Evolutionary conservation across 1,140 invertebrate genomes (phyloP), one percentile per base, ranked within the genome.

Genomic region (Ceratosolen solmsi): DNA sequence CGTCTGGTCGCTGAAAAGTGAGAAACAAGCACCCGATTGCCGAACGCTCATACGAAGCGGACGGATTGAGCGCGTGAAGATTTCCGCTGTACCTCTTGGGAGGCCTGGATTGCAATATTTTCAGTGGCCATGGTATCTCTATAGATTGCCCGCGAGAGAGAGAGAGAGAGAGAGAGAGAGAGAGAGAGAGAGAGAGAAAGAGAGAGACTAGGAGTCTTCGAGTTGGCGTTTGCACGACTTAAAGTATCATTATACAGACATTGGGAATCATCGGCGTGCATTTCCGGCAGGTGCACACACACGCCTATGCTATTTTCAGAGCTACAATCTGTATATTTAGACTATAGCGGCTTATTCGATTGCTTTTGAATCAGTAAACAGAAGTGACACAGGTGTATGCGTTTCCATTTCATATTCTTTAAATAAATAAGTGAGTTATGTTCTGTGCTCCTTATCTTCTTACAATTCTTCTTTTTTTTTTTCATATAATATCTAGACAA

Each of bases 161-260:
- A n/a, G n/a, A n/a, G n/a, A n/a, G n/a, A n/a, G n/a, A n/a, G n/a
- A n/a, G n/a, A n/a, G n/a, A n/a, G n/a, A n/a, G n/a, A n/a, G n/a
- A n/a, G n/a, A n/a, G n/a, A 75, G 25, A n/a, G 33, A 72, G 36
- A 27, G 70, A 72, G 41, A 49, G 9, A 49, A 33, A 22, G 20
- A 41, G 36, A 58, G 13, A 13, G 38, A 65, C 22, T 13, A 38
- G 20, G n/a, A 75, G 49, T 8, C 27, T 33, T 49, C 11, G 27
- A 51, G 3, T 33, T 54, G 51, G 33, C 4, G 30, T 63, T 15
- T 27, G 56, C 58, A 54, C 30, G 17, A 36, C 27, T 27, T 63
- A 76, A 76, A 76, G 56, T 68, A 78, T 78, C 75, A 68, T 78
- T 78, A 78, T 51, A 68, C 41, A 78, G 75, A 78, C 60, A 78